Percentiles rank a stretch among this genome's conserved stretches.
phyloP scores from a whole-genome alignment of 2,888 invertebrate genomes.

The Boloria euphrosyne region DNA sequence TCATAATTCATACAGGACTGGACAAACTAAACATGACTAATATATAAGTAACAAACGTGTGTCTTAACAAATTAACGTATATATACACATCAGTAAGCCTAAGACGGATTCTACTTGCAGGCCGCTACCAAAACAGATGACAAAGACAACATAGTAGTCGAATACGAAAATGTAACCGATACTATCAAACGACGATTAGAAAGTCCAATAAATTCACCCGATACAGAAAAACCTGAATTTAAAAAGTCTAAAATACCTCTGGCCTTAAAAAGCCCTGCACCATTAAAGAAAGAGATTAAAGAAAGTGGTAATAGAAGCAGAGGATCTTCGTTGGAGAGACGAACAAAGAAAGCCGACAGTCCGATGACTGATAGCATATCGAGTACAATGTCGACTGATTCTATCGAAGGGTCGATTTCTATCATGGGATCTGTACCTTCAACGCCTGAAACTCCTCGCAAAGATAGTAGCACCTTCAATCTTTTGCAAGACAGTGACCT shows the following conservation, averaged over 20 bases:
- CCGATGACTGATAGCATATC: constrained; percentile 47
- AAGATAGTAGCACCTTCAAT: constrained; percentile 83
- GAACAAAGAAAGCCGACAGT: constrained; percentile 42
- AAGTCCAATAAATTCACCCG: constrained; percentile 70
- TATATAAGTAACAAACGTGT: constrained; percentile 49
- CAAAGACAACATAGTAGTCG: constrained; percentile 47
- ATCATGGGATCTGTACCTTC: constrained; percentile 47
- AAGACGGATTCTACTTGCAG: constrained; percentile 65
- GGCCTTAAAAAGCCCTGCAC: constrained; percentile 68
- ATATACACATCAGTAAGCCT: constrained; percentile 27
- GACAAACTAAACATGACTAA: constrained; percentile 42
- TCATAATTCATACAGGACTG: constrained; percentile 36
- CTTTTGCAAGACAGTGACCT: constrained; percentile 85
- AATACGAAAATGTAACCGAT: constrained; percentile 84
- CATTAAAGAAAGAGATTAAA: constrained; percentile 62
- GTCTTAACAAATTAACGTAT: constrained; percentile 43
- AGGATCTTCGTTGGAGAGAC: constrained; percentile 57
- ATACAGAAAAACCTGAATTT: constrained; percentile 61
- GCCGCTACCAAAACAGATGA: constrained; percentile 46
- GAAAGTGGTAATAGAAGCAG: constrained; percentile 59
- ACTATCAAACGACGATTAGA: constrained; percentile 84
- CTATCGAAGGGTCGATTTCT: constrained; percentile 49
- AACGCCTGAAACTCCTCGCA: constrained; percentile 66
- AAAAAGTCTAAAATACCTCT: constrained; percentile 74
- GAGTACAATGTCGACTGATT: constrained; percentile 51